phyloP scores from a whole-genome alignment of 2,113 vertebrate genomes.

The Callipepla californica region DNA sequence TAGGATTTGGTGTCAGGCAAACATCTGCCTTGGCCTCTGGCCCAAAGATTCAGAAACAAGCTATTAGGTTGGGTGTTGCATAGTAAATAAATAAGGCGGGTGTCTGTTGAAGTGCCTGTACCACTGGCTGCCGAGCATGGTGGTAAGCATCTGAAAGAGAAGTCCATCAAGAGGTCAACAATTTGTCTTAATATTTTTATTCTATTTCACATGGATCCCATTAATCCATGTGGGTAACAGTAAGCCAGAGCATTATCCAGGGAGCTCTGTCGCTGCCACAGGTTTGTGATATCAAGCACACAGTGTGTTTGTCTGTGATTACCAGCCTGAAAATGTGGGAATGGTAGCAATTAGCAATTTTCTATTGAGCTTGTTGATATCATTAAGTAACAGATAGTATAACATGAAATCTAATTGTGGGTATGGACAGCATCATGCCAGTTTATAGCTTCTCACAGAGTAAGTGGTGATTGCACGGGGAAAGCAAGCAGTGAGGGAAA shows the following conservation, averaged over 20 bases:
- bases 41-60: conserved; percentile 69
- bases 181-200: conserved; percentile 68
- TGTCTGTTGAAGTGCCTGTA: conserved; percentile 46
- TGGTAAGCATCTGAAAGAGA: conserved; percentile 56
- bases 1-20: conserved; percentile 73
- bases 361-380: not conserved
- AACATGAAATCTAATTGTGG: not conserved
- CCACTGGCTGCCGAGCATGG: conserved; percentile 12
- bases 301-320: not conserved
- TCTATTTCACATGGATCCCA: conserved; percentile 56
- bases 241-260: not conserved
- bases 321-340: not conserved
- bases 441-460: not conserved
- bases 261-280: not conserved
- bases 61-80: conserved; percentile 70
- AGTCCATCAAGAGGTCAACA: conserved; percentile 34
- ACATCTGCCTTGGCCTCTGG: conserved; percentile 76
- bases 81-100: conserved; percentile 72
- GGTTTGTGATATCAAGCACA: not conserved
- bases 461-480: not conserved
- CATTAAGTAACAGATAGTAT: not conserved
- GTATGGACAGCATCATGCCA: not conserved
- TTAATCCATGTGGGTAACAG: conserved; percentile 59
- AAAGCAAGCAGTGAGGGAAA: not conserved
- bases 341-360: not conserved